Conservation (phyloP, 2,888 invertebrate genomes). For the Laothoe populi region DNA sequence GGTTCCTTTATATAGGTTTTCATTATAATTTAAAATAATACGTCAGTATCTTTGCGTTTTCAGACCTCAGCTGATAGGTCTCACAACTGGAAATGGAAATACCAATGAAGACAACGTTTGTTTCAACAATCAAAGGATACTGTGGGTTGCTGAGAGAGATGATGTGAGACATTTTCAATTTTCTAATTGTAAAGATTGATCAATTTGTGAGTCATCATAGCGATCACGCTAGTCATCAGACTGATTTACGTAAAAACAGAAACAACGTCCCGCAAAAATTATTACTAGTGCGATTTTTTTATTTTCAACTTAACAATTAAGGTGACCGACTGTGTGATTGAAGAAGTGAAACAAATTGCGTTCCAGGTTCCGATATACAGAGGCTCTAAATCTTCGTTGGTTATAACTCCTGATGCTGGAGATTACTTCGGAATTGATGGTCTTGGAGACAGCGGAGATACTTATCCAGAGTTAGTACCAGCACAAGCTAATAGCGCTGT, state of each 20-base stretch:
- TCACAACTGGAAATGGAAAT: constrained; percentile 92
- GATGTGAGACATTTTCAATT: constrained; percentile 80
- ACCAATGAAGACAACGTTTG: constrained; percentile 88
- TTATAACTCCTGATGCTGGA: constrained; percentile 59
- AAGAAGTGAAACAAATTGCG: not conserved
- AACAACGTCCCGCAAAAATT: too few species aligned
- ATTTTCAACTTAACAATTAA: not conserved
- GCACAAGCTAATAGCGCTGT: constrained; percentile 84
- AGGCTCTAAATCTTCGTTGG: constrained; percentile 83
- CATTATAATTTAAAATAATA: too few species aligned
- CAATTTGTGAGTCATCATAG: too few species aligned
- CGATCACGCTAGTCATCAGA: too few species aligned
- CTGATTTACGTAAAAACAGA: too few species aligned
- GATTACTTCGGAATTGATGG: constrained; percentile 88
- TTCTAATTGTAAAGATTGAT: too few species aligned
- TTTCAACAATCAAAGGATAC: constrained; percentile 88
- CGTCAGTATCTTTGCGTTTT: too few species aligned
- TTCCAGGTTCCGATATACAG: constrained; percentile 88
- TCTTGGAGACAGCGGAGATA: constrained; percentile 86
- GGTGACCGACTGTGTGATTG: not conserved
- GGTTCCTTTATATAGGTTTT: too few species aligned
- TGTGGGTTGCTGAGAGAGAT: constrained; percentile 83
- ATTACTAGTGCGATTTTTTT: too few species aligned
- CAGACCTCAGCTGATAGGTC: constrained; percentile 85
- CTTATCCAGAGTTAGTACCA: constrained; percentile 70